phyloP scores from a whole-genome alignment of 2,888 invertebrate genomes.

The Chironomus tentans region DNA sequence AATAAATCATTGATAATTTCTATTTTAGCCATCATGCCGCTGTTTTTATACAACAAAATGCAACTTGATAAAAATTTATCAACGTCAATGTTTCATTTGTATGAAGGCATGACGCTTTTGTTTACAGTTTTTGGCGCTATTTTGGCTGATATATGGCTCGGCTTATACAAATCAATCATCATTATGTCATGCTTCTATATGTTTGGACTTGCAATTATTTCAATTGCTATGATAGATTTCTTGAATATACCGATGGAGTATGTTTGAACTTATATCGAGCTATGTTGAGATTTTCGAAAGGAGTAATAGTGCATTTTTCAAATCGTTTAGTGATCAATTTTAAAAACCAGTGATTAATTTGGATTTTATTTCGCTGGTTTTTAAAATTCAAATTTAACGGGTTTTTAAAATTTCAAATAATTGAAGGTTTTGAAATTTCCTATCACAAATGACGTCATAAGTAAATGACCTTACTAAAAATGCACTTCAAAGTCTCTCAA shows the following conservation, averaged over 20 bases:
- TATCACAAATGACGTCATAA: too few relatives aligned
- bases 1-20: too few relatives aligned
- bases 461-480: too few relatives aligned
- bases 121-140: slow-evolving; percentile 18
- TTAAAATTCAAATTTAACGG: too few relatives aligned
- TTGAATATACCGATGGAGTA: slow-evolving; percentile 2
- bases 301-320: background rate
- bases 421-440: too few relatives aligned
- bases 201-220: background rate
- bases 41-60: slow-evolving; percentile 14
- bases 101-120: background rate
- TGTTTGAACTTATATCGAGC: background rate
- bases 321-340: too few relatives aligned
- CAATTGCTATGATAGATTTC: background rate
- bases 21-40: background rate
- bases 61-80: background rate
- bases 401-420: too few relatives aligned
- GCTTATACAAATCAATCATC: slow-evolving; percentile 1
- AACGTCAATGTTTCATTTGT: slow-evolving; percentile 13
- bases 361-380: too few relatives aligned
- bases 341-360: too few relatives aligned
- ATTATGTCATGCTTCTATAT: slow-evolving; percentile 5
- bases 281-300: too few relatives aligned
- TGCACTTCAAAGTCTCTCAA: too few relatives aligned
- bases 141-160: slow-evolving; percentile 6